A percentile compares a stretch with the other conserved stretches of the same genome.
These are phyloP conservation scores for Pararge aegeria DNA, from an alignment of 1,140 invertebrate genomes.

Conservation along the genomic window DNA sequence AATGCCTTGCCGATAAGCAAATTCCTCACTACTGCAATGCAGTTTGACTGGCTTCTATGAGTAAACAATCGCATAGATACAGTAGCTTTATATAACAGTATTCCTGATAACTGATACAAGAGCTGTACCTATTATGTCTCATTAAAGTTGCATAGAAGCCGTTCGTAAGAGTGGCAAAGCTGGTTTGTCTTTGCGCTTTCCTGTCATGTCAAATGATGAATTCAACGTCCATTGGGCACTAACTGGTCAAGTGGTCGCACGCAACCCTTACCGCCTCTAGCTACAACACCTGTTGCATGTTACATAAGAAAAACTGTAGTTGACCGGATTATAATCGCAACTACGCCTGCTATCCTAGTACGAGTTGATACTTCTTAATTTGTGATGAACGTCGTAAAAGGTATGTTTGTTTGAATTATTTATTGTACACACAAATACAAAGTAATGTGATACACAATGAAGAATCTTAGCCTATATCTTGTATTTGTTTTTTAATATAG, in stretches of 20 bases:
- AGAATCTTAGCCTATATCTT: no score
- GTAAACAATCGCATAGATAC: no score
- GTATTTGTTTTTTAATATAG: no score
- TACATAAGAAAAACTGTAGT: conserved; percentile 30
- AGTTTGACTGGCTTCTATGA: no score
- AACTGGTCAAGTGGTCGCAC: conserved; percentile 58
- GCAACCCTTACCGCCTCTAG: conserved; percentile 60
- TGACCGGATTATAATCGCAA: conserved; percentile 18
- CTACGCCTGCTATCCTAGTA: neutral
- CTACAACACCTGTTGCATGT: conserved; percentile 56
- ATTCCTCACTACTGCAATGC: no score
- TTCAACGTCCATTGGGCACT: conserved; percentile 10
- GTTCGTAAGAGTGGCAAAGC: neutral
- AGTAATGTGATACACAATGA: no score
- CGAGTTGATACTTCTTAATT: neutral
- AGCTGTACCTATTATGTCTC: neutral
- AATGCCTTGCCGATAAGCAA: no score
- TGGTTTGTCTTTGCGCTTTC: conserved; percentile 7
- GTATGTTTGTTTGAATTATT: no score
- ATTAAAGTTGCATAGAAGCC: neutral
- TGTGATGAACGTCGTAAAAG: no score
- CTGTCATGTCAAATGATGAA: conserved; percentile 4
- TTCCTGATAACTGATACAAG: neutral
- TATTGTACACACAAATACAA: no score
- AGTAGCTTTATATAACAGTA: neutral